Percentiles rank a stretch among this genome's conserved stretches.
phyloP scores from a whole-genome alignment of 2,888 invertebrate genomes.

The Ormyrus labotus region DNA sequence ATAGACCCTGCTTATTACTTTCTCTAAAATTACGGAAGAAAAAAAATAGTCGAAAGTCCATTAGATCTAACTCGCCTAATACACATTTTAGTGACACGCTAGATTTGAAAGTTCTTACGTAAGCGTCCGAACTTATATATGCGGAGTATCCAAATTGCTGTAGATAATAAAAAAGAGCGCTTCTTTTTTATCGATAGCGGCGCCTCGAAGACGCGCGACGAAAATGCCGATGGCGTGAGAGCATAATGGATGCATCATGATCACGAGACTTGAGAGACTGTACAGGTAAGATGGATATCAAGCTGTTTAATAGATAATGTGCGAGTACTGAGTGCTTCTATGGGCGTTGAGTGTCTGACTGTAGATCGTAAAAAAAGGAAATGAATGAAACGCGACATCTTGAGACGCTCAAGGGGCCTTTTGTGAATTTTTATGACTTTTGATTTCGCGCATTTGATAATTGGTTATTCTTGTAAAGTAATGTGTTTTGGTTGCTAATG shows the following conservation, averaged over 20 bases:
- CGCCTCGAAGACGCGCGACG: neutral
- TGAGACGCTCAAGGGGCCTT: neutral
- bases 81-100: slow-evolving; percentile 50
- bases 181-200: neutral
- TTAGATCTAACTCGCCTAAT: slow-evolving; percentile 9
- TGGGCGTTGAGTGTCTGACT: no score
- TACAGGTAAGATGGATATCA: no score
- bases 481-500: no score
- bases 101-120: slow-evolving; percentile 53
- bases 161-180: no score
- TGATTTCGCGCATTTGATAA: no score
- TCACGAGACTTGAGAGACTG: no score
- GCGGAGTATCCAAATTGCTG: neutral
- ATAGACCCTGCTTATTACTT: neutral
- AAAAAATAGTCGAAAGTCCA: slow-evolving; percentile 9
- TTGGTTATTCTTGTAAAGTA: no score
- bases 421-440: neutral
- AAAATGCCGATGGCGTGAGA: no score
- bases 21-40: slow-evolving; percentile 23
- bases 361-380: neutral
- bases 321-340: no score
- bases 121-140: neutral
- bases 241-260: no score
- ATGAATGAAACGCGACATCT: neutral
- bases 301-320: no score